Evolutionary conservation across 2,113 vertebrate genomes (phyloP), one percentile per base, ranked within the genome.

Genomic region (Elachura formosa): DNA sequence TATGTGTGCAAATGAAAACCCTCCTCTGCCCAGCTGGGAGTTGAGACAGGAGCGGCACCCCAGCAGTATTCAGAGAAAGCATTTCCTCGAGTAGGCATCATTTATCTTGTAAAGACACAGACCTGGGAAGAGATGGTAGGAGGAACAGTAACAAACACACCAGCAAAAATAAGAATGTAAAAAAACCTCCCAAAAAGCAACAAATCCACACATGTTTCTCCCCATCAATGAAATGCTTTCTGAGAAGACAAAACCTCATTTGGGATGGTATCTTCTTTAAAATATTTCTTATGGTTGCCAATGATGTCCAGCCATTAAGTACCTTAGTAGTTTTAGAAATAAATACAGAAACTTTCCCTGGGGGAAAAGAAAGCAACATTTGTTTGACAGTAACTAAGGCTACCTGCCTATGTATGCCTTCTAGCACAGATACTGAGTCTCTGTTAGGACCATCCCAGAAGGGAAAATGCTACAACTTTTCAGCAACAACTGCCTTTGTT

Each of bases 1-100:
- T 99, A 99, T 0, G 99, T 99, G 78, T 99, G 99, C 98, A 99
- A 99, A 97, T 99, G 98, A 99, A 80, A 82, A 6, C 51, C 28
- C 14, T 54, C 34, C 20, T 29, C 51, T 41, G 68, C 77, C 71
- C 17, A 5, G 6, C 66, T 19, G 4, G 68, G 63, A 80, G 89
- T 62, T 71, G 64, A 87, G 63, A 79, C 10, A 17, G 46, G 95
- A 77, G 71, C 26, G 40, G 96, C 97, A 97, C 95, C 98, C 97
- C 98, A 98, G 98, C 97, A 96, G 97, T 96, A 87, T 86, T 83
- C 94, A 90, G 91, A 94, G 94, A 97, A 88, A 80, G 66, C n/a
- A 24, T 77, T 77, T 80, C 54, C 73, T 38, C 1, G 2, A 31
- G 71, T 63, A 66, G 67, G 56, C 2, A 2, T 74, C 10, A 0